phyloP scores from a whole-genome alignment of 1,140 invertebrate genomes.

The Drosophila busckii region DNA sequence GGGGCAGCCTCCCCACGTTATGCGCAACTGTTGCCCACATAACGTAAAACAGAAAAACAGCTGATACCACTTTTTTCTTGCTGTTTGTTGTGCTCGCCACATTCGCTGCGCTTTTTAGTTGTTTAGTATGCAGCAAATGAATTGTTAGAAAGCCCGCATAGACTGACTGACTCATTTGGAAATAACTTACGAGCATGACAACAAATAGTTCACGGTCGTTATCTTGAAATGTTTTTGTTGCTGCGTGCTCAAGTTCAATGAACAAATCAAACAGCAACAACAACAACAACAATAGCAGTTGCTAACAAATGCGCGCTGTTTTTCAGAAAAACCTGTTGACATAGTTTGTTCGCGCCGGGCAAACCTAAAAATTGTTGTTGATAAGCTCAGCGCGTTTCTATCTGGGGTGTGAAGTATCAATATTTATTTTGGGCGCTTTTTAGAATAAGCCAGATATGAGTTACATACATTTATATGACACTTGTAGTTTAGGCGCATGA shows the following conservation, averaged over 20 bases:
- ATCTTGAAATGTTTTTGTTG: conserved; percentile 15
- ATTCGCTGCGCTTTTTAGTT: conserved; percentile 47
- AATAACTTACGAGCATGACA: background rate
- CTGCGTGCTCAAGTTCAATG: conserved; percentile 56
- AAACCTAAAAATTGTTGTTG: conserved; percentile 25
- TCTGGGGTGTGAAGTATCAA: conserved; percentile 54
- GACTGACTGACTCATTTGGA: background rate
- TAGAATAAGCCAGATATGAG: conserved; percentile 5
- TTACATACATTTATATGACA: background rate
- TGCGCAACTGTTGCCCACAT: conserved; percentile 10
- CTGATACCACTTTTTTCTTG: conserved; percentile 19
- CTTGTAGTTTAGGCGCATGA: background rate
- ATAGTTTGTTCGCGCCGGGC: conserved; percentile 38
- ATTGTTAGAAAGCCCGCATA: background rate
- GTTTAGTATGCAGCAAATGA: conserved; percentile 7
- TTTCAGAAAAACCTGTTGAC: conserved; percentile 62
- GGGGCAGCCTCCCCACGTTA: conserved; percentile 54
- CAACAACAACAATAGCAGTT: conserved; percentile 12
- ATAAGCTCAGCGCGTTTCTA: conserved; percentile 43
- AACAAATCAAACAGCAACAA: conserved; percentile 24
- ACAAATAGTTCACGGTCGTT: conserved; percentile 47
- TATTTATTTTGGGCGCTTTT: conserved; percentile 45
- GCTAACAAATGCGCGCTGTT: background rate
- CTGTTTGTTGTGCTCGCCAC: conserved; percentile 46
- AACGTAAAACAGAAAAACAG: conserved; percentile 33